A percentile compares a stretch with the other conserved stretches of the same genome.
Conservation (phyloP, 2,888 invertebrate species). For the Melolontha melolontha region DNA sequence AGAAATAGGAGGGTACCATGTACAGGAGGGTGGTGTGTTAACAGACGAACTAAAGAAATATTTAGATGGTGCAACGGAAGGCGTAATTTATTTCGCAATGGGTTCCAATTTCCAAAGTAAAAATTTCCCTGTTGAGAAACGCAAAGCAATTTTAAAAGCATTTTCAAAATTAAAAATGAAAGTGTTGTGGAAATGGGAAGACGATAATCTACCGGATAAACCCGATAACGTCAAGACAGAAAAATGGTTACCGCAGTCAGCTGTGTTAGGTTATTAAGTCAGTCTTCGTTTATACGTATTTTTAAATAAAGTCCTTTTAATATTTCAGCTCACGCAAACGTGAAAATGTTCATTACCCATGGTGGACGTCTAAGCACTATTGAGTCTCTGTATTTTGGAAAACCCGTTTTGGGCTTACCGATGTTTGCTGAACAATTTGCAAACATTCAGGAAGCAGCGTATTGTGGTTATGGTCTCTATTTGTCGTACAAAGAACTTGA, state of each 20-base stretch:
- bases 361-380: slow-evolving; percentile 50
- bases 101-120: slow-evolving; percentile 71
- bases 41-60: slow-evolving; percentile 67
- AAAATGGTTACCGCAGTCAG: slow-evolving; percentile 66
- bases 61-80: slow-evolving; percentile 68
- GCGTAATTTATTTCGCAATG: slow-evolving; percentile 71
- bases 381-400: slow-evolving; percentile 49
- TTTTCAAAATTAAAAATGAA: slow-evolving; percentile 70
- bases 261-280: slow-evolving; percentile 47
- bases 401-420: slow-evolving; percentile 49
- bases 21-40: slow-evolving; percentile 51
- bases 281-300: too few species aligned
- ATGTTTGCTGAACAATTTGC: slow-evolving; percentile 49
- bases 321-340: slow-evolving; percentile 47
- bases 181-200: slow-evolving; percentile 69
- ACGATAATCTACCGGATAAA: slow-evolving; percentile 56
- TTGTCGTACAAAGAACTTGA: slow-evolving; percentile 45
- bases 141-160: slow-evolving; percentile 68
- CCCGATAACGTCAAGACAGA: slow-evolving; percentile 62
- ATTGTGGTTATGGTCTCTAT: slow-evolving; percentile 46
- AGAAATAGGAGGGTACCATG: slow-evolving; percentile 71
- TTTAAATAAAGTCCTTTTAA: not conserved
- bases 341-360: slow-evolving; percentile 51
- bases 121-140: slow-evolving; percentile 68
- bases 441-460: slow-evolving; percentile 44